phyloP scores from a whole-genome alignment of 2,888 invertebrate species.

The Acleris literana region DNA sequence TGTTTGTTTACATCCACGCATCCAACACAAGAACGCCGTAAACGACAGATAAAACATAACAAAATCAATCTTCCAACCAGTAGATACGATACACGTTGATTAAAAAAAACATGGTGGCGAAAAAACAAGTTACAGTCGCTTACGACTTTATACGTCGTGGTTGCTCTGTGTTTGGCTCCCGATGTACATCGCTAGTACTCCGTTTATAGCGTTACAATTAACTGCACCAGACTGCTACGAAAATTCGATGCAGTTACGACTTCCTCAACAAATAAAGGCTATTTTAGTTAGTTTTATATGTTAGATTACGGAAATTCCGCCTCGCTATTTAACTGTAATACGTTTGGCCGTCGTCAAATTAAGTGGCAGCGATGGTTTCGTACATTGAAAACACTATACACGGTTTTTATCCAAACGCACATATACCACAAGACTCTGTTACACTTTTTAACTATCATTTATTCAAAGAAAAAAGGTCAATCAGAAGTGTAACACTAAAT shows the following conservation, averaged over 20 bases:
- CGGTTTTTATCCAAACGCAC: too few species aligned
- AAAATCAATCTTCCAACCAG: neutral
- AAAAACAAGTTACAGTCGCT: neutral
- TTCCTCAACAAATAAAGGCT: slow-evolving; percentile 47
- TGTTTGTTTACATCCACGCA: slow-evolving; percentile 63
- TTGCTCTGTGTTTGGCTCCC: slow-evolving; percentile 6
- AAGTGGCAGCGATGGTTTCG: too few species aligned
- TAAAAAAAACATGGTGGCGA: neutral
- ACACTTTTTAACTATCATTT: too few species aligned
- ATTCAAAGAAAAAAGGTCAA: too few species aligned
- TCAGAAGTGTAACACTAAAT: too few species aligned
- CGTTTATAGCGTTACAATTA: slow-evolving; percentile 70
- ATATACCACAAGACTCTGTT: too few species aligned
- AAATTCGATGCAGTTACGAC: slow-evolving; percentile 56
- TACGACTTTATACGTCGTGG: slow-evolving; percentile 41
- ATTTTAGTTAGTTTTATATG: slow-evolving; percentile 29
- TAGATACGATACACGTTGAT: too few species aligned
- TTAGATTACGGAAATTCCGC: slow-evolving; percentile 19
- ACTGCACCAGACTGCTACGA: slow-evolving; percentile 54
- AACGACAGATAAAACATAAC: slow-evolving; percentile 14
- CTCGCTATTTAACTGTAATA: too few species aligned
- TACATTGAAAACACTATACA: too few species aligned
- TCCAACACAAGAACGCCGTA: slow-evolving; percentile 17
- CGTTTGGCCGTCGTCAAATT: too few species aligned
- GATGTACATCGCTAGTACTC: slow-evolving; percentile 30